phyloP scores from a whole-genome alignment of 2,888 invertebrate species.

The Thecophora atra region DNA sequence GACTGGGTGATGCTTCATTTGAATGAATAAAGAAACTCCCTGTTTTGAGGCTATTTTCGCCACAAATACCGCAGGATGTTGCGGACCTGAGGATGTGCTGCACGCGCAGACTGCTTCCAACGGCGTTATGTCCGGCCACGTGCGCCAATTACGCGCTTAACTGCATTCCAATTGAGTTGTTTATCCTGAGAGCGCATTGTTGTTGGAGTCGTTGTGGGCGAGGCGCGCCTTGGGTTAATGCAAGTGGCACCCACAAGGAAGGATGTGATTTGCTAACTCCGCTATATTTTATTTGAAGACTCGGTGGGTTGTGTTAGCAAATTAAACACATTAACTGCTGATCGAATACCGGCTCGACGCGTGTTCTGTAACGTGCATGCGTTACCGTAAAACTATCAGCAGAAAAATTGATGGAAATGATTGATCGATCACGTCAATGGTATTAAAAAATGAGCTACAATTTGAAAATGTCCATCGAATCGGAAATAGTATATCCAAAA shows the following conservation, averaged over 20 bases:
- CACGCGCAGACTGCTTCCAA: slow-evolving; percentile 37
- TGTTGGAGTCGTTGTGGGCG: slow-evolving; percentile 42
- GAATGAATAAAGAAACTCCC: slow-evolving; percentile 28
- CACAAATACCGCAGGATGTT: slow-evolving; percentile 53
- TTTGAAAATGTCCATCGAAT: too few relatives aligned
- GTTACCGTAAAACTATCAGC: slow-evolving; percentile 56
- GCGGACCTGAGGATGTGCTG: not conserved
- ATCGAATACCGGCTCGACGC: not conserved
- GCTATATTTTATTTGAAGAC: slow-evolving; percentile 53
- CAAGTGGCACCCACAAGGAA: slow-evolving; percentile 32
- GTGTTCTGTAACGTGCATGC: not conserved
- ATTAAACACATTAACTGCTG: slow-evolving; percentile 38
- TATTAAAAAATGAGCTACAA: too few relatives aligned
- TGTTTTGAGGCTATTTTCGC: slow-evolving; percentile 47
- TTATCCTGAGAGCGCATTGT: slow-evolving; percentile 54
- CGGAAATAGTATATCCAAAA: too few relatives aligned
- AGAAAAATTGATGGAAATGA: slow-evolving; percentile 39
- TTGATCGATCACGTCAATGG: not conserved
- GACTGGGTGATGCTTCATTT: slow-evolving; percentile 22
- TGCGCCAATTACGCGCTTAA: slow-evolving; percentile 66
- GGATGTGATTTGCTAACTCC: slow-evolving; percentile 46
- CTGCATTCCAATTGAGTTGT: slow-evolving; percentile 65
- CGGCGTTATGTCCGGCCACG: slow-evolving; percentile 60
- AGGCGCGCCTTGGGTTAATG: not conserved
- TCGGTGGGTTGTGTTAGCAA: slow-evolving; percentile 51